Conservation (phyloP, 2,797 vertebrate genomes). For the Eidolon dupreanum region DNA sequence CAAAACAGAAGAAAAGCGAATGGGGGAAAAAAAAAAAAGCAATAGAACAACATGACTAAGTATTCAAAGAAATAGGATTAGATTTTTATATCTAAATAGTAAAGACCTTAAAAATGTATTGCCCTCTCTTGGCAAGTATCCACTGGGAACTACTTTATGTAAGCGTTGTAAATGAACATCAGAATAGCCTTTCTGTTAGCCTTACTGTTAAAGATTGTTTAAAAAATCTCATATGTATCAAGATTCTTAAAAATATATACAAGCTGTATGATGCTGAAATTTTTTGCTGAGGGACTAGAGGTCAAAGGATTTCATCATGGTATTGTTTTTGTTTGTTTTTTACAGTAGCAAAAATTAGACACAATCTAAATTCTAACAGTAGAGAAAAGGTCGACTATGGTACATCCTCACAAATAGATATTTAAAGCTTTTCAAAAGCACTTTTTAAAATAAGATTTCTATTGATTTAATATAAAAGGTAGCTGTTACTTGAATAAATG, state of each 20-base stretch:
- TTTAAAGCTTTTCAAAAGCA: not conserved
- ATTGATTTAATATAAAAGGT: not conserved
- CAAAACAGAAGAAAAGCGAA: not conserved
- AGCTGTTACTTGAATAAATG: not conserved
- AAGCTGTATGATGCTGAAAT: not conserved
- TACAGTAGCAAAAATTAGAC: not conserved
- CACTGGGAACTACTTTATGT: not conserved
- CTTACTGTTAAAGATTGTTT: too few species aligned
- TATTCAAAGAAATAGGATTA: not conserved
- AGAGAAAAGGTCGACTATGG: not conserved
- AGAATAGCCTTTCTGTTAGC: not conserved
- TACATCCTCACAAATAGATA: not conserved
- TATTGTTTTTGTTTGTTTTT: not conserved
- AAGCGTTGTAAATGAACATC: not conserved
- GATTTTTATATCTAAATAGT: not conserved
- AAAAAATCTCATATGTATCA: not conserved
- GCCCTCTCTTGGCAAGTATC: not conserved
- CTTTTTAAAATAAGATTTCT: not conserved
- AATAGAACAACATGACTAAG: not conserved
- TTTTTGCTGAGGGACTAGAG: not conserved
- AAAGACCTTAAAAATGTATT: not conserved
- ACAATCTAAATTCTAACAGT: not conserved
- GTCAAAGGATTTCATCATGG: not conserved
- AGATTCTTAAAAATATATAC: not conserved
- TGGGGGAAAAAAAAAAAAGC: not conserved